Conservation (phyloP, 1,140 invertebrate genomes). For the Drosophila eugracilis region DNA sequence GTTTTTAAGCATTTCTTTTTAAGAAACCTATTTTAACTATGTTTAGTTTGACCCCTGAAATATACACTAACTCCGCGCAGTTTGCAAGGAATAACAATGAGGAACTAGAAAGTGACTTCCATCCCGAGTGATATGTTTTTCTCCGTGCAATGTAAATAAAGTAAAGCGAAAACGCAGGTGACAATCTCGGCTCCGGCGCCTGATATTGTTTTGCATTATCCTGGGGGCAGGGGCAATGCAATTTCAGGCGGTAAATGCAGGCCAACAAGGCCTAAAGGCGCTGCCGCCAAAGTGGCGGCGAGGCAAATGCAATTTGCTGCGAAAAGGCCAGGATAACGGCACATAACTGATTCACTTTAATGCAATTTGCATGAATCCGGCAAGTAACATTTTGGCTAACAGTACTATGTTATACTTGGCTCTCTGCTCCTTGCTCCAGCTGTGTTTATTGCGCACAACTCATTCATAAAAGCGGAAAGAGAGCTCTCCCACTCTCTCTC, state of each 20-base stretch:
- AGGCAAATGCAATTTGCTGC: slow-evolving; percentile 28
- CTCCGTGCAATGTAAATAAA: neutral
- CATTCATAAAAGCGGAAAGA: slow-evolving; percentile 65
- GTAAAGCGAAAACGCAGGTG: slow-evolving; percentile 3
- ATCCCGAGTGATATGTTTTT: neutral
- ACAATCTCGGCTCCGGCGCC: slow-evolving; percentile 13
- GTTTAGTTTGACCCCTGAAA: too few relatives aligned
- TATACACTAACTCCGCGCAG: too few relatives aligned
- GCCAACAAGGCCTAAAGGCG: slow-evolving; percentile 12
- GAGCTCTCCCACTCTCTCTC: slow-evolving; percentile 9
- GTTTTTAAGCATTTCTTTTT: too few relatives aligned
- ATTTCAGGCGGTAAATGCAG: slow-evolving; percentile 31
- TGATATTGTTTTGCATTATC: slow-evolving; percentile 25
- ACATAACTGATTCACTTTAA: slow-evolving; percentile 64
- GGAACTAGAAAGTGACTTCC: neutral
- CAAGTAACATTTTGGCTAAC: slow-evolving; percentile 41
- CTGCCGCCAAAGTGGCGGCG: slow-evolving; percentile 35
- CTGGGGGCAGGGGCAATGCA: slow-evolving; percentile 6
- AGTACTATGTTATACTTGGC: slow-evolving; percentile 37
- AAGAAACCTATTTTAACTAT: too few relatives aligned
- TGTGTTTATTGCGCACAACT: slow-evolving; percentile 57
- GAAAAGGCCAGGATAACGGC: slow-evolving; percentile 38
- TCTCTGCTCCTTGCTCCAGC: neutral
- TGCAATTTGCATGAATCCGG: slow-evolving; percentile 60
- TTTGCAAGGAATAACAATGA: neutral